Evolutionary conservation across 1,140 invertebrate species (phyloP).

Genomic region (Cotesia glomerata): DNA sequence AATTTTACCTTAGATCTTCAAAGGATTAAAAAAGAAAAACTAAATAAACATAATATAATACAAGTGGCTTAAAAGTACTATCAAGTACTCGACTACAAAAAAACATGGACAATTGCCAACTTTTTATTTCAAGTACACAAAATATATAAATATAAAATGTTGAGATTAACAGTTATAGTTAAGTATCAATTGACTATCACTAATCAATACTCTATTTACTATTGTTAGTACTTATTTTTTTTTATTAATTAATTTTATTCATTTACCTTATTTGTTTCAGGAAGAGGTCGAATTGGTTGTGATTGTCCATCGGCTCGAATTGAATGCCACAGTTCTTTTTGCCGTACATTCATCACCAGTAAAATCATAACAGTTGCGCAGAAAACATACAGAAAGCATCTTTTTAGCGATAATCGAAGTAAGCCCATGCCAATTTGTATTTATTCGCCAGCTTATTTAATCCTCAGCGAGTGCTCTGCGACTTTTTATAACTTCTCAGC

Average conservation of each 20-base stretch:
- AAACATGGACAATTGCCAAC: conserved; percentile 1
- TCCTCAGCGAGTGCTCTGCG: neutral
- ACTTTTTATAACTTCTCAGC: neutral
- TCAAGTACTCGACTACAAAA: neutral
- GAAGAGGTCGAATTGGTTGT: conserved; percentile 35
- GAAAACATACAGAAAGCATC: conserved; percentile 62
- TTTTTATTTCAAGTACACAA: neutral
- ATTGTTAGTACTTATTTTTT: neutral
- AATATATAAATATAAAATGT: no score
- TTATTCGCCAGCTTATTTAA: neutral
- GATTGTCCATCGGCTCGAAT: conserved; percentile 47
- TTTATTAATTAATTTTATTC: neutral
- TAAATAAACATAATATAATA: neutral
- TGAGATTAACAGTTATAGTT: no score
- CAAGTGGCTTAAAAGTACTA: neutral
- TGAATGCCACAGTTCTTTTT: conserved; percentile 58
- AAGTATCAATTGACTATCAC: no score
- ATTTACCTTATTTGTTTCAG: conserved; percentile 48
- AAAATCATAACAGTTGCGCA: conserved; percentile 59
- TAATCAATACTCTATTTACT: no score
- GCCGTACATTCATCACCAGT: conserved; percentile 60
- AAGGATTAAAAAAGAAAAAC: no score
- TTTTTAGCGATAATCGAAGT: conserved; percentile 62
- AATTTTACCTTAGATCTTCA: conserved; percentile 26
- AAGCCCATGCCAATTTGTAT: conserved; percentile 57